phyloP scores from a whole-genome alignment of 2,888 invertebrate genomes.

The Amphipyra berbera region DNA sequence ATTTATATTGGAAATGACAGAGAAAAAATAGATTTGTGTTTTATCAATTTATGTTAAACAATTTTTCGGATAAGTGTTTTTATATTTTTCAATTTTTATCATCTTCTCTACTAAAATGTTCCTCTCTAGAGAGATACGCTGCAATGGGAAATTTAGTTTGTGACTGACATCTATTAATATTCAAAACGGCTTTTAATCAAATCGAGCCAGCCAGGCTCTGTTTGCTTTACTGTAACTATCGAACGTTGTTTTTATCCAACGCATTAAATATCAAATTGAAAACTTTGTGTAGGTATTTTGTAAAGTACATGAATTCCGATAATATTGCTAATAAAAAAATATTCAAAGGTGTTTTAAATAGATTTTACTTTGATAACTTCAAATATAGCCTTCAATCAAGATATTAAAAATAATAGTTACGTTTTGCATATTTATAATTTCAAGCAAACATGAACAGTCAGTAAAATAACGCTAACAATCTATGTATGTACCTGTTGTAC shows the following conservation, averaged over 20 bases:
- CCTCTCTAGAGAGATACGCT: neutral
- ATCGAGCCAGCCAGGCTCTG: neutral
- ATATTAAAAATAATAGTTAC: too few species aligned
- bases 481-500: constrained; percentile 30
- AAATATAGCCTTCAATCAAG: neutral
- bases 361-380: neutral
- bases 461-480: constrained; percentile 27
- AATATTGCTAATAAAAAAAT: neutral
- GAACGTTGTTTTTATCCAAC: neutral
- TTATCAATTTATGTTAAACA: neutral
- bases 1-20: neutral
- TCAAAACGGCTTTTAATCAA: constrained; percentile 34
- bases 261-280: constrained; percentile 3
- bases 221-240: constrained; percentile 5
- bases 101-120: neutral
- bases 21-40: neutral
- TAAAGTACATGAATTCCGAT: neutral
- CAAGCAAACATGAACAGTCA: constrained; percentile 21
- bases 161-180: constrained; percentile 16
- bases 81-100: neutral
- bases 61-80: neutral
- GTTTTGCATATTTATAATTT: constrained; percentile 9
- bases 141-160: constrained; percentile 1
- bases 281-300: constrained; percentile 13
- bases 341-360: neutral